A percentile compares a stretch with the other conserved stretches of the same genome.
Evolutionary conservation across 2,797 vertebrate species (phyloP).

Genomic region (Acrossocheilus wenchowensis): DNA sequence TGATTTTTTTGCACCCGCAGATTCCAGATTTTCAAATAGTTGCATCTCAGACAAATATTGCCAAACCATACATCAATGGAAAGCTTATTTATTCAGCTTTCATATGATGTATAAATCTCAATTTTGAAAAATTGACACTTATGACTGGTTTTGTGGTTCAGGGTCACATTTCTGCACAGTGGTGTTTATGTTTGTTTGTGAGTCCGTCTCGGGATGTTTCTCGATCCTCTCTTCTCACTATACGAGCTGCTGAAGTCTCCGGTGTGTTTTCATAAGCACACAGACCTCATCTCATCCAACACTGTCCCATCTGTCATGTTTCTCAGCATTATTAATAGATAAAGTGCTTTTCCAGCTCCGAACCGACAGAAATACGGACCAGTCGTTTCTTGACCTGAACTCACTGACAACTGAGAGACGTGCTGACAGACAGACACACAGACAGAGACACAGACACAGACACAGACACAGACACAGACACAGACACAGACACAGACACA

Average conservation of each 20-base stretch:
- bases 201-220: not conserved
- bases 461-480: not conserved
- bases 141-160: too few relatives aligned
- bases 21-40: too few relatives aligned
- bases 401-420: not conserved
- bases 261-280: not conserved
- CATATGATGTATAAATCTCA: too few relatives aligned
- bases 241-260: not conserved
- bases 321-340: conserved; percentile 29
- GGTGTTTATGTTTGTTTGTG: not conserved
- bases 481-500: not conserved
- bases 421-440: not conserved
- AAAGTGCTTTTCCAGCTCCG: not conserved
- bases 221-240: not conserved
- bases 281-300: not conserved
- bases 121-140: too few relatives aligned
- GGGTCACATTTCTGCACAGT: too few relatives aligned
- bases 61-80: too few relatives aligned
- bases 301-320: not conserved
- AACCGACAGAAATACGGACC: not conserved
- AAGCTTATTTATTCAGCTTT: too few relatives aligned
- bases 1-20: too few relatives aligned
- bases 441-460: not conserved
- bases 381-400: not conserved
- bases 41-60: too few relatives aligned